Percentiles rank a stretch among this genome's conserved stretches.
Evolutionary conservation across 2,888 invertebrate genomes (phyloP).

Genomic region (Rhagonycha lutea): DNA sequence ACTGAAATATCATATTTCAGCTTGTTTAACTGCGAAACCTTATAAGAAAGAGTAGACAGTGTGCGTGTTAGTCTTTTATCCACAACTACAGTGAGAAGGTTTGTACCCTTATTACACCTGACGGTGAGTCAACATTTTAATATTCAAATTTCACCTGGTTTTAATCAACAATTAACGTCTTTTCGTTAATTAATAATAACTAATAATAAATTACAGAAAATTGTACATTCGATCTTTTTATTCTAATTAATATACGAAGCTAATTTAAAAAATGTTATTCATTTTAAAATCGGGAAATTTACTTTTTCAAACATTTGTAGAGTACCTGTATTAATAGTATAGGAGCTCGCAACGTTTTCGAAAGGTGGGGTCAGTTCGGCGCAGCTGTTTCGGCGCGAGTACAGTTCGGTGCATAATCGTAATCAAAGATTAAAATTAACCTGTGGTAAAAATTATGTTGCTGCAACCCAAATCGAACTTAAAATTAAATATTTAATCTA

Average conservation of each 20-base stretch:
- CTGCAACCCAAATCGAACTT: no score
- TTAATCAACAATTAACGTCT: background rate
- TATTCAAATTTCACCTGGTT: conserved; percentile 20
- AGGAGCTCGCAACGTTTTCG: no score
- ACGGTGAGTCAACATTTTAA: conserved; percentile 41
- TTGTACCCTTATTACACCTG: conserved; percentile 28
- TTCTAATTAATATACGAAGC: background rate
- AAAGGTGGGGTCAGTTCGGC: no score
- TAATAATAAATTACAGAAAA: background rate
- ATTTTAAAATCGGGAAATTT: background rate
- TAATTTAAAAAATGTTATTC: background rate
- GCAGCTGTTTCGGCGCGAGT: no score
- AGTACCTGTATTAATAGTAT: no score
- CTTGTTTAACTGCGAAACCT: conserved; percentile 36
- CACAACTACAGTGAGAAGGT: conserved; percentile 31
- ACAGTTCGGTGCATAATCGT: no score
- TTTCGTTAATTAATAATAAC: no score
- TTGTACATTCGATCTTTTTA: background rate
- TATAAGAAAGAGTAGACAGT: conserved; percentile 32
- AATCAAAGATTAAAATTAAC: no score
- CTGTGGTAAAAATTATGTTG: no score
- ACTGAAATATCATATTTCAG: conserved; percentile 34
- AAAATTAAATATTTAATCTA: no score
- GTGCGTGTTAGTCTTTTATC: conserved; percentile 34
- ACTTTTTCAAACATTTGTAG: background rate